Evolutionary conservation across 2,797 vertebrate genomes (phyloP).

Genomic region (Halcyon chelicuti): DNA sequence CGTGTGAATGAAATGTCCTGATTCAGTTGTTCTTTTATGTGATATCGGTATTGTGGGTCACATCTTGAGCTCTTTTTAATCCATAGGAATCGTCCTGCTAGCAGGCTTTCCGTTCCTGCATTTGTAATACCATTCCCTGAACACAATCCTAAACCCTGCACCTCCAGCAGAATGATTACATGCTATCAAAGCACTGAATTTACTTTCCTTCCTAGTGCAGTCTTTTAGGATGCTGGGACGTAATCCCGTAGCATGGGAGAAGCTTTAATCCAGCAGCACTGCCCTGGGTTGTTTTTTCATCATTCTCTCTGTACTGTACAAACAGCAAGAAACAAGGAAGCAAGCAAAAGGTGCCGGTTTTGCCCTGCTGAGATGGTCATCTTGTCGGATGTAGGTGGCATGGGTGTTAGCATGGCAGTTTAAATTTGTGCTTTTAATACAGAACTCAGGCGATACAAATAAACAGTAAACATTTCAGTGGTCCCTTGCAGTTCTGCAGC

Average conservation of each 20-base stretch:
- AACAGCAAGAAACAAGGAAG: not conserved
- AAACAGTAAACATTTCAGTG: not conserved
- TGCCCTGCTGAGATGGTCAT: not conserved
- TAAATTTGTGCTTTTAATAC: not conserved
- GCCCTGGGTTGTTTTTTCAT: not conserved
- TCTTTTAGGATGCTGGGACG: not conserved
- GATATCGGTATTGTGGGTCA: not conserved
- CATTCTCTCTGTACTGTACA: not conserved
- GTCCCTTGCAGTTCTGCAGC: not conserved
- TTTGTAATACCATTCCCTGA: not conserved
- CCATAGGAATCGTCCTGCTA: not conserved
- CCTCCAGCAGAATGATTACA: not conserved
- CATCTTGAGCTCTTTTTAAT: not conserved
- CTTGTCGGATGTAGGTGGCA: not conserved
- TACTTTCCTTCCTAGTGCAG: not conserved
- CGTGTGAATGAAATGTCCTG: not conserved
- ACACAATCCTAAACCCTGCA: not conserved
- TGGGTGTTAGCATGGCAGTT: not conserved
- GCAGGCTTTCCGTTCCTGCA: not conserved
- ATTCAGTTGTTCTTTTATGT: not conserved
- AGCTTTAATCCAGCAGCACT: not conserved
- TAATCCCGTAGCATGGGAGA: not conserved
- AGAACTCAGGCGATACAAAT: rapidly evolving
- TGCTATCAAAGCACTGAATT: not conserved
- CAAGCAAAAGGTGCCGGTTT: not conserved